Conservation (phyloP, 2,888 invertebrate species). For the Andrena minutula region DNA sequence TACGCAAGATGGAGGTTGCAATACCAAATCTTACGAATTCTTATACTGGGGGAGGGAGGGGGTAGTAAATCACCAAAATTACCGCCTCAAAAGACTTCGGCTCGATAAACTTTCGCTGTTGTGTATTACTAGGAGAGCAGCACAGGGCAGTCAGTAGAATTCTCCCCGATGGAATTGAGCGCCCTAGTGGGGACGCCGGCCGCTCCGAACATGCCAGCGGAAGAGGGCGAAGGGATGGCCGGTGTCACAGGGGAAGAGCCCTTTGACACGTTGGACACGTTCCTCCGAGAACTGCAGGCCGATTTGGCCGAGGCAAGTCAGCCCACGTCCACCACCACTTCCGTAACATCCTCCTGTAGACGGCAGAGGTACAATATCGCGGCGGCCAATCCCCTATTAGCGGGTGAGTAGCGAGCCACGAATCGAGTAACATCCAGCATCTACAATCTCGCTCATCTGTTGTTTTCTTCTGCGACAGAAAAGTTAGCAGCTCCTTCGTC, state of each 20-base stretch:
- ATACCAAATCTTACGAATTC: too few species aligned
- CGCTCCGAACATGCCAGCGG: constrained; percentile 78
- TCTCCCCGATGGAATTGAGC: constrained; percentile 83
- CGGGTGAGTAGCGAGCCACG: constrained; percentile 87
- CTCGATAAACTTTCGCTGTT: neutral
- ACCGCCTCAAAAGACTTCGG: too few species aligned
- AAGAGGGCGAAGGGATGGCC: constrained; percentile 80
- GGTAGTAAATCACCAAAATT: too few species aligned
- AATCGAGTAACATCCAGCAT: neutral
- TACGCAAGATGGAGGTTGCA: too few species aligned
- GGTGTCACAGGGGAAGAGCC: constrained; percentile 89
- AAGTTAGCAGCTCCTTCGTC: constrained; percentile 85
- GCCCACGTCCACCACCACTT: constrained; percentile 86
- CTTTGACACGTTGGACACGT: constrained; percentile 93
- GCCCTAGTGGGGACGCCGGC: constrained; percentile 81
- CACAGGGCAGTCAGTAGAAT: constrained; percentile 81
- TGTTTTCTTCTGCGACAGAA: constrained; percentile 75
- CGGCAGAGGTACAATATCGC: constrained; percentile 92
- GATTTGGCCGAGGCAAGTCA: constrained; percentile 83
- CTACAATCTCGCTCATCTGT: neutral
- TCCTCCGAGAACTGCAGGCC: constrained; percentile 91
- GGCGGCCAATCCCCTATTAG: constrained; percentile 94
- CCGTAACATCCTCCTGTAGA: constrained; percentile 85
- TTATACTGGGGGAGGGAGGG: too few species aligned
- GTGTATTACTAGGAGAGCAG: constrained; percentile 80